Percentiles rank a stretch among this genome's conserved stretches.
phyloP scores from a whole-genome alignment of 2,888 invertebrate species.

The Amiota minor region DNA sequence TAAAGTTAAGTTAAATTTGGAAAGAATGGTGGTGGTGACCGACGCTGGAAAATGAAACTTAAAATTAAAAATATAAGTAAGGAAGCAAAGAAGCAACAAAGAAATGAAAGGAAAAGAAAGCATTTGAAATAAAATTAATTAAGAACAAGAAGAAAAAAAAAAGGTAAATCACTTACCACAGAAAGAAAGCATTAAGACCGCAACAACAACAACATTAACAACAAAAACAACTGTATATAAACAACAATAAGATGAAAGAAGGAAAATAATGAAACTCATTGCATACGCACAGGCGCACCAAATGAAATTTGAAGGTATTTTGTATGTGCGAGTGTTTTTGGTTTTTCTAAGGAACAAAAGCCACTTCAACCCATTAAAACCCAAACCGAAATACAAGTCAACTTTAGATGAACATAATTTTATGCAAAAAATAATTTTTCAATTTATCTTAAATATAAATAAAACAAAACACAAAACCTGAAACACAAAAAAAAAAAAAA shows the following conservation, averaged over 20 bases:
- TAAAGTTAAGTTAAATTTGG: background rate
- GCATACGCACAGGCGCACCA: background rate
- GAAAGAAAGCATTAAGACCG: background rate
- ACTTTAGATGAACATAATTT: background rate
- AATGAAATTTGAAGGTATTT: no score
- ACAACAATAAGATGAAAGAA: background rate
- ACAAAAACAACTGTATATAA: background rate
- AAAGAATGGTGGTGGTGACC: no score
- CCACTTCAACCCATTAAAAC: no score
- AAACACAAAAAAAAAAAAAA: background rate
- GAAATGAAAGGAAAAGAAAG: background rate
- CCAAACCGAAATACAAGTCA: no score
- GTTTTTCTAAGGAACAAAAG: no score
- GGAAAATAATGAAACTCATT: background rate
- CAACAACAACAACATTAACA: constrained; percentile 7
- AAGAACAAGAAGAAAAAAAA: constrained; percentile 8
- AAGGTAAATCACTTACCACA: background rate
- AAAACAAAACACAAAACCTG: background rate
- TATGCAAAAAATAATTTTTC: constrained; percentile 10
- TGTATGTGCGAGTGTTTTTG: no score
- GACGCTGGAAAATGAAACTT: background rate
- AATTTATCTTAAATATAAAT: constrained; percentile 1
- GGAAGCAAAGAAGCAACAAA: background rate
- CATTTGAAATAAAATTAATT: constrained; percentile 15
- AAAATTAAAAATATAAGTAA: background rate